These are phyloP conservation scores for Zygaena filipendulae DNA, from an alignment of 2,888 invertebrate species.

Conservation along the genomic window DNA sequence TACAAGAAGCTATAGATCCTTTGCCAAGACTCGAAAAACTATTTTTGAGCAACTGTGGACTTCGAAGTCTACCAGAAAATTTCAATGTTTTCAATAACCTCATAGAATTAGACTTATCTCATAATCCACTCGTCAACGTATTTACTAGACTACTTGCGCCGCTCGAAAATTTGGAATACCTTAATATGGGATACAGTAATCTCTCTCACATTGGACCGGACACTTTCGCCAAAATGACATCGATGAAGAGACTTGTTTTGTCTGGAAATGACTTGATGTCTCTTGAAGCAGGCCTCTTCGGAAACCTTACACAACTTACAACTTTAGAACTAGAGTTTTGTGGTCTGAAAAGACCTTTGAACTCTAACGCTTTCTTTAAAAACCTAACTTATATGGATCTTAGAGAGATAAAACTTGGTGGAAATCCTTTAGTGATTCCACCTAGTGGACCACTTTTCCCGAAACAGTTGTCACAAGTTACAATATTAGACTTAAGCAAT, in stretches of 20 bases:
- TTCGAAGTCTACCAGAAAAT: conserved; percentile 72
- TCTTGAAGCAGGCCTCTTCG: conserved; percentile 74
- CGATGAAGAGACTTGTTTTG: conserved; percentile 72
- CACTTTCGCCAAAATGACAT: conserved; percentile 76
- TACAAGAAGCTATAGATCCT: conserved; percentile 73
- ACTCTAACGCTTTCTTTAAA: conserved; percentile 75
- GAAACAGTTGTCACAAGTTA: conserved; percentile 71
- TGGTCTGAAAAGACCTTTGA: conserved; percentile 71
- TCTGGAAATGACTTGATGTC: conserved; percentile 76
- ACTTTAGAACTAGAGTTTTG: conserved; percentile 76
- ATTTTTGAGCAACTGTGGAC: conserved; percentile 74
- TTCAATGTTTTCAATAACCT: conserved; percentile 74
- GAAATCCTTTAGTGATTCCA: conserved; percentile 74
- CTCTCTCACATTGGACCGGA: conserved; percentile 72
- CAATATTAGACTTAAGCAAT: conserved; percentile 73
- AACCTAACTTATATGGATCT: conserved; percentile 72
- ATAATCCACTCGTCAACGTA: conserved; percentile 75
- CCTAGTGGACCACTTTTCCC: conserved; percentile 70
- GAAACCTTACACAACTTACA: conserved; percentile 73
- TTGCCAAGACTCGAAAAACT: conserved; percentile 73
- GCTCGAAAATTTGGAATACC: conserved; percentile 72
- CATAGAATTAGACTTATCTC: conserved; percentile 75
- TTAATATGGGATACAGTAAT: conserved; percentile 80
- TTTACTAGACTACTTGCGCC: conserved; percentile 74
- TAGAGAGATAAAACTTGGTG: conserved; percentile 73